These are phyloP conservation scores for Pseudolycoriella hygida DNA, from an alignment of 2,888 invertebrate species.

Conservation along the genomic window DNA sequence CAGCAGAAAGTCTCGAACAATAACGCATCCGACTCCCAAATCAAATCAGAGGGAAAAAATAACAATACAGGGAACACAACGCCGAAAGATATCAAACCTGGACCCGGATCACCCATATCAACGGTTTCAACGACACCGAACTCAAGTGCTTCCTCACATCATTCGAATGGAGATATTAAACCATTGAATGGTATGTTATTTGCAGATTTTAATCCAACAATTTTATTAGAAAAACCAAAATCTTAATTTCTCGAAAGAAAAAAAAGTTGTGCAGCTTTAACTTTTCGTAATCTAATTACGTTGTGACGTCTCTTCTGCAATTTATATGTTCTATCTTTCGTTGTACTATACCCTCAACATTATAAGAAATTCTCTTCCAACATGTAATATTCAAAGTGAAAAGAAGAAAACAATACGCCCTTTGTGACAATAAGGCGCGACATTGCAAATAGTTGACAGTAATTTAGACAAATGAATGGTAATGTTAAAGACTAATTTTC, in stretches of 20 bases:
- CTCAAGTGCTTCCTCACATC: conserved; percentile 15
- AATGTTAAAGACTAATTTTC: conserved; percentile 9
- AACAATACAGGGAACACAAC: conserved; percentile 10
- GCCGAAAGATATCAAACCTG: conserved; percentile 13
- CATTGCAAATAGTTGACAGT: conserved; percentile 9
- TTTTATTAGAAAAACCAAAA: too few relatives aligned
- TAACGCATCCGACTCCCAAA: conserved; percentile 9
- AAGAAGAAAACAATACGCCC: too few relatives aligned
- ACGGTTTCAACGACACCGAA: conserved; percentile 14
- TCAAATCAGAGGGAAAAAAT: conserved; percentile 10
- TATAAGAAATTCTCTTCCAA: too few relatives aligned
- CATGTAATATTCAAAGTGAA: too few relatives aligned
- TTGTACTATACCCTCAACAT: too few relatives aligned
- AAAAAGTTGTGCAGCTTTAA: too few relatives aligned
- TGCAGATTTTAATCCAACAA: too few relatives aligned
- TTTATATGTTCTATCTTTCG: too few relatives aligned
- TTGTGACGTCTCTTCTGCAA: too few relatives aligned
- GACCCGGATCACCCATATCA: conserved; percentile 14
- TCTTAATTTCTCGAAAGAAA: too few relatives aligned
- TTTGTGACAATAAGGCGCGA: conserved; percentile 4
- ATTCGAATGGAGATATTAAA: conserved; percentile 14
- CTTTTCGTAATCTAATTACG: too few relatives aligned
- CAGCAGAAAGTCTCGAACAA: conserved; percentile 14
- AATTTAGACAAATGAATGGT: conserved; percentile 10
- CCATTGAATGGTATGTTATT: conserved; percentile 12